Conservation (phyloP, 2,113 vertebrate genomes). For the Hipposideros armiger region DNA sequence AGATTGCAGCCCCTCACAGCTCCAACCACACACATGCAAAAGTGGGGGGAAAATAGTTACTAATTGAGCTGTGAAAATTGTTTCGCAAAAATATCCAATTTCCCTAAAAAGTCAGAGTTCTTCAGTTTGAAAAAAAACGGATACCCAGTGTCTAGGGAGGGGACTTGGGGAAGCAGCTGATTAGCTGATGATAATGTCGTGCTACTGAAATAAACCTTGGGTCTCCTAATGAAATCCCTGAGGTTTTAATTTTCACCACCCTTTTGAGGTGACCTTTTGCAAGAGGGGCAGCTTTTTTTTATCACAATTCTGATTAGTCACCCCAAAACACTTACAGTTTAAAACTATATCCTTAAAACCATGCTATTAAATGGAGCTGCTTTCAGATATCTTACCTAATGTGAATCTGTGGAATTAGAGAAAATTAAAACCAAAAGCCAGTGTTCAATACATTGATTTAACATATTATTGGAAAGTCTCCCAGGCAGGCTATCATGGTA, state of each 20-base stretch:
- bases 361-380: slow-evolving; percentile 26
- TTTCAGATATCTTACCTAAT: slow-evolving; percentile 32
- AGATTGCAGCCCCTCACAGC: background rate
- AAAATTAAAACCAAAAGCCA: slow-evolving; percentile 42
- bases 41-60: background rate
- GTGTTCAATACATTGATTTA: background rate
- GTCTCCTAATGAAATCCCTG: slow-evolving; percentile 54
- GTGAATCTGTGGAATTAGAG: slow-evolving; percentile 62
- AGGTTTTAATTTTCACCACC: slow-evolving; percentile 58
- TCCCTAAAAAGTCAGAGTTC: slow-evolving; percentile 17
- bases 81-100: slow-evolving; percentile 22
- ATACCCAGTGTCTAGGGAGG: background rate
- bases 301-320: slow-evolving; percentile 62
- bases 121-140: background rate
- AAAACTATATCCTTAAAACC: slow-evolving; percentile 57
- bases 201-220: slow-evolving; percentile 52
- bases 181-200: slow-evolving; percentile 45
- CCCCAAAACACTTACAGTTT: slow-evolving; percentile 16
- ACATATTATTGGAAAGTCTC: background rate
- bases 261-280: slow-evolving; percentile 51
- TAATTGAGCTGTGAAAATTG: background rate
- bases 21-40: background rate
- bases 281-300: slow-evolving; percentile 34
- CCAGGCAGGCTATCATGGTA: background rate
- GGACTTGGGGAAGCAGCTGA: background rate